Percentiles rank a stretch among this genome's conserved stretches.
Conservation (phyloP, 1,140 invertebrate genomes). For the Coenobita brevimanus region DNA sequence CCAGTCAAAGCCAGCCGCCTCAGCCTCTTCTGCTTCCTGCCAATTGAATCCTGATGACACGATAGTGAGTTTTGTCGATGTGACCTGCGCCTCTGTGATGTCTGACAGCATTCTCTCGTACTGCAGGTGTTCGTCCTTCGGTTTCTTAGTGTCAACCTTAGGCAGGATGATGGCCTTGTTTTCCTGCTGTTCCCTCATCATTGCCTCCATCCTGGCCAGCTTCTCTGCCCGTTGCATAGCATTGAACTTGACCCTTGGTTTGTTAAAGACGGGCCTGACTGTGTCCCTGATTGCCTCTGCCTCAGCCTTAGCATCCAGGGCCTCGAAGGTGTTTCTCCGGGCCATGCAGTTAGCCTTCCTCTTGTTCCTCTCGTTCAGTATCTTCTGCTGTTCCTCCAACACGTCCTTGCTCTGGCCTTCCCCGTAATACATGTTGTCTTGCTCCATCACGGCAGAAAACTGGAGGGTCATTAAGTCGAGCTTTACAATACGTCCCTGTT, state of each 20-base stretch:
- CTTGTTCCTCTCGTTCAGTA: slow-evolving; percentile 73
- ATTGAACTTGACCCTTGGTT: slow-evolving; percentile 69
- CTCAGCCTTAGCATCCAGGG: slow-evolving; percentile 76
- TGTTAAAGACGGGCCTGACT: slow-evolving; percentile 64
- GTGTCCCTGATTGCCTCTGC: slow-evolving; percentile 69
- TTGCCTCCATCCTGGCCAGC: slow-evolving; percentile 74
- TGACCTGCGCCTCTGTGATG: slow-evolving; percentile 52
- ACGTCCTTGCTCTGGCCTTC: slow-evolving; percentile 69
- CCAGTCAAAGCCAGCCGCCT: slow-evolving; percentile 66
- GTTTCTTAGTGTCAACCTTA: slow-evolving; percentile 46
- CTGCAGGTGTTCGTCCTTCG: slow-evolving; percentile 57
- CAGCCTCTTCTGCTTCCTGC: slow-evolving; percentile 54
- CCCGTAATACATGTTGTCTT: slow-evolving; percentile 73
- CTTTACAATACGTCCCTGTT: slow-evolving; percentile 71
- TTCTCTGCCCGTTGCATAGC: slow-evolving; percentile 67
- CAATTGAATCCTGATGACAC: slow-evolving; percentile 54
- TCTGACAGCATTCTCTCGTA: slow-evolving; percentile 67
- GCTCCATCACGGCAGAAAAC: slow-evolving; percentile 73
- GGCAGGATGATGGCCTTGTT: slow-evolving; percentile 67
- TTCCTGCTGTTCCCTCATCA: slow-evolving; percentile 54
- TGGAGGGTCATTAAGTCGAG: slow-evolving; percentile 35
- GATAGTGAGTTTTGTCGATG: slow-evolving; percentile 38
- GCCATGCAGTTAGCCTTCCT: slow-evolving; percentile 78
- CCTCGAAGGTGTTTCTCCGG: slow-evolving; percentile 84
- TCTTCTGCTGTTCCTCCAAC: slow-evolving; percentile 71